These are phyloP conservation scores for Heliconius cydno DNA, from an alignment of 2,888 invertebrate species.

Conservation along the genomic window DNA sequence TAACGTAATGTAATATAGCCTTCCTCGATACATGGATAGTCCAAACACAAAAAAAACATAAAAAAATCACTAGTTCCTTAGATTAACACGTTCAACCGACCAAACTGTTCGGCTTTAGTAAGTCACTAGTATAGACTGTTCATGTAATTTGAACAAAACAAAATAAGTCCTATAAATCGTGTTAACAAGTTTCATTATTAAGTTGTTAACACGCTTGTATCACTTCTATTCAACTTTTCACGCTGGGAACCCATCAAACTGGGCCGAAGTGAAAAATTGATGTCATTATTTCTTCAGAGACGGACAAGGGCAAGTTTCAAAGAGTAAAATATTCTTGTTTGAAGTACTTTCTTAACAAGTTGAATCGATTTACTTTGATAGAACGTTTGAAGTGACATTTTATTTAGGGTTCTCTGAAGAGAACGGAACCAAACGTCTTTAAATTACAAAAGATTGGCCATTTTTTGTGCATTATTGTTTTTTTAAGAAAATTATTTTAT, in stretches of 20 bases:
- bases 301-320: conserved; percentile 25
- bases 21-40: no score
- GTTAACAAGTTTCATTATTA: background rate
- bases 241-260: conserved; percentile 19
- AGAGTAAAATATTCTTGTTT: conserved; percentile 33
- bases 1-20: no score
- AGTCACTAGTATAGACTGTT: background rate
- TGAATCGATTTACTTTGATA: conserved; percentile 24
- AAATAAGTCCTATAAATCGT: no score
- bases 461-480: background rate
- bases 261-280: conserved; percentile 35
- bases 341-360: conserved; percentile 27
- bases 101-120: background rate
- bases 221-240: conserved; percentile 8
- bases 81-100: no score
- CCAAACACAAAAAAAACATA: no score
- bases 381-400: conserved; percentile 15
- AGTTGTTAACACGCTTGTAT: background rate
- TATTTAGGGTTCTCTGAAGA: conserved; percentile 6
- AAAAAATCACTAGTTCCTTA: no score
- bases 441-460: background rate
- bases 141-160: background rate
- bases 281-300: conserved; percentile 28
- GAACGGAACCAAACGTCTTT: background rate
- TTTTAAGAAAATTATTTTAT: background rate